A percentile compares a stretch with the other conserved stretches of the same genome.
These are phyloP conservation scores for Aleiodes sp. DNA, from an alignment of 1,140 invertebrate genomes.

Conservation along the genomic window DNA sequence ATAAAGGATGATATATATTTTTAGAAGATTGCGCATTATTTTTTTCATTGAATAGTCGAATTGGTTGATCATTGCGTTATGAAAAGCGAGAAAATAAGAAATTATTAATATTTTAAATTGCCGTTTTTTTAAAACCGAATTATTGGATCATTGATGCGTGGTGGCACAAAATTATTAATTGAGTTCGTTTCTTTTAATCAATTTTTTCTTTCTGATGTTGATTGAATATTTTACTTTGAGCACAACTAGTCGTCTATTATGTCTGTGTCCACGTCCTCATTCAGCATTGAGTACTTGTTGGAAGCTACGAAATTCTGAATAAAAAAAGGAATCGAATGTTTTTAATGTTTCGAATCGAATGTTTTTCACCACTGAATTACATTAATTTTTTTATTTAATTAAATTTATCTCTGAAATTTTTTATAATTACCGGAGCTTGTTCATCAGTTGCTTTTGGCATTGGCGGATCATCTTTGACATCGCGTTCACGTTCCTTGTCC, in stretches of 20 bases:
- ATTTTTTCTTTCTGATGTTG: neutral
- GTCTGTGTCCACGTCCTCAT: constrained; percentile 61
- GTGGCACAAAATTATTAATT: constrained; percentile 8
- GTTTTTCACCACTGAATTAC: neutral
- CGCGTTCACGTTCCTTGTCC: constrained; percentile 44
- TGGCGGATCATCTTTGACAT: constrained; percentile 53
- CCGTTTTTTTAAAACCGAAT: neutral
- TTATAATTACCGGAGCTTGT: constrained; percentile 69
- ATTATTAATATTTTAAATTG: neutral
- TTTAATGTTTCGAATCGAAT: too few relatives aligned
- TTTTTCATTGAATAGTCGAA: neutral
- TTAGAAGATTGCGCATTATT: neutral
- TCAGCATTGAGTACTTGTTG: constrained; percentile 69
- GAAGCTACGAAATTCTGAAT: constrained; percentile 72
- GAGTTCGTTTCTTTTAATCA: neutral
- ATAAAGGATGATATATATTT: neutral
- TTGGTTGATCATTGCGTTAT: neutral
- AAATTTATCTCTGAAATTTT: constrained; percentile 24
- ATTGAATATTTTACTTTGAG: too few relatives aligned
- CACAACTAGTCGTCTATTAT: constrained; percentile 28
- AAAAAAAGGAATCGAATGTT: constrained; percentile 27
- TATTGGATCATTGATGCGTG: neutral
- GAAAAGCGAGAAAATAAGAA: neutral
- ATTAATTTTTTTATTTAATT: neutral
- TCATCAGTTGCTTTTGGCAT: constrained; percentile 72